Percentiles rank a stretch among this genome's conserved stretches.
Conservation (phyloP, 2,888 invertebrate genomes). For the Cynaeus angustus region DNA sequence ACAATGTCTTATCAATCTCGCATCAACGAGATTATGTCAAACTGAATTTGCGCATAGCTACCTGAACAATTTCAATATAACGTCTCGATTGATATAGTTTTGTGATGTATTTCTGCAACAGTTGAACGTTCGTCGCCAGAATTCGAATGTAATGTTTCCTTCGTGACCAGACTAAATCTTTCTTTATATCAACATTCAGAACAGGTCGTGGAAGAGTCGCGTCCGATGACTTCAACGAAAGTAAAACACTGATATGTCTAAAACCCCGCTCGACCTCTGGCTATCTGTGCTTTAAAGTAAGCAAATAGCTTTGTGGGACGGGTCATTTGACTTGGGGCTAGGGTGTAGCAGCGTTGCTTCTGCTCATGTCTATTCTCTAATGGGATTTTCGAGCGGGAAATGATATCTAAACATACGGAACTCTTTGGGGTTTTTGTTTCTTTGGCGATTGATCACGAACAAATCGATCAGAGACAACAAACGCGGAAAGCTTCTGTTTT, state of each 20-base stretch:
- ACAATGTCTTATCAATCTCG: constrained; percentile 10
- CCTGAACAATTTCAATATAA: constrained; percentile 63
- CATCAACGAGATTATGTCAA: constrained; percentile 6
- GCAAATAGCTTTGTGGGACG: constrained; percentile 58
- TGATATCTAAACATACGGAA: constrained; percentile 45
- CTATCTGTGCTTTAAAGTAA: constrained; percentile 60
- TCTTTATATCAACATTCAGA: constrained; percentile 57
- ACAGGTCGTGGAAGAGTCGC: constrained; percentile 44
- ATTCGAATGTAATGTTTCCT: constrained; percentile 66
- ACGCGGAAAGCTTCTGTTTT: constrained; percentile 11
- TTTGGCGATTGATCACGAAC: constrained; percentile 16
- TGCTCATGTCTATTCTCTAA: constrained; percentile 46
- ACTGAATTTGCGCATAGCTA: constrained; percentile 10
- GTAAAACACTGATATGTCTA: constrained; percentile 57
- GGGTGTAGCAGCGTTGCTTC: constrained; percentile 50
- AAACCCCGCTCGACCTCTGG: constrained; percentile 49
- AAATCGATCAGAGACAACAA: constrained; percentile 9
- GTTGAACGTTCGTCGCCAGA: constrained; percentile 64
- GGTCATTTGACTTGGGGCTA: constrained; percentile 47
- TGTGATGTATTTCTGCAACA: constrained; percentile 67
- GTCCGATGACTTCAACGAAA: constrained; percentile 54
- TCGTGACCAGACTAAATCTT: constrained; percentile 63
- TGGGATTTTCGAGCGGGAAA: constrained; percentile 44
- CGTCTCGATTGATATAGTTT: constrained; percentile 64
- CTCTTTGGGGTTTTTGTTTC: constrained; percentile 16